Evolutionary conservation across 2,888 invertebrate species (phyloP).

Genomic region (Metopia argyrocephala): DNA sequence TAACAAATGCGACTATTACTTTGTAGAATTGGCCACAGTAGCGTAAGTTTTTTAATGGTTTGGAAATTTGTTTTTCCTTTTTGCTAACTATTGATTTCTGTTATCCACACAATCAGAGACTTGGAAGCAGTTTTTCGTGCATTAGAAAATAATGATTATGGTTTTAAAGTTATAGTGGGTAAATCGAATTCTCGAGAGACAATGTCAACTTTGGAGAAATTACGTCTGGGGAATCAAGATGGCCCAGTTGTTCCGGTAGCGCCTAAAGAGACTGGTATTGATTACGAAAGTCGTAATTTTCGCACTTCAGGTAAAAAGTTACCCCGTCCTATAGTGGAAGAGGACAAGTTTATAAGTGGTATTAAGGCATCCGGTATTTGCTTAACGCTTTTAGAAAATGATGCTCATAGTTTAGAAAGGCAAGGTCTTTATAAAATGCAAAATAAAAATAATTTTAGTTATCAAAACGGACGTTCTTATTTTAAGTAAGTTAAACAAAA

Average conservation of each 20-base stretch:
- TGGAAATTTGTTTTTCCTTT: not conserved
- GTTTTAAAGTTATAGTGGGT: slow-evolving; percentile 64
- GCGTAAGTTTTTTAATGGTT: slow-evolving; percentile 59
- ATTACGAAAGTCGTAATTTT: slow-evolving; percentile 66
- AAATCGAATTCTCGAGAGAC: slow-evolving; percentile 8
- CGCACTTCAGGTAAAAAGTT: slow-evolving; percentile 66
- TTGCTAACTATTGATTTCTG: not conserved
- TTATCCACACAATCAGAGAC: slow-evolving; percentile 66
- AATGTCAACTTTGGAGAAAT: not conserved
- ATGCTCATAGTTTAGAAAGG: slow-evolving; percentile 71
- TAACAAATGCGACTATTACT: slow-evolving; percentile 59
- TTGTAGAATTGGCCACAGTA: slow-evolving; percentile 64
- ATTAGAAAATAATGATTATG: slow-evolving; percentile 66
- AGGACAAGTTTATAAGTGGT: slow-evolving; percentile 30
- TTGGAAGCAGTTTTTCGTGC: slow-evolving; percentile 68
- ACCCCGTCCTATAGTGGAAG: slow-evolving; percentile 68
- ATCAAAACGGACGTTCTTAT: slow-evolving; percentile 69
- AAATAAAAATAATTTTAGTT: slow-evolving; percentile 65
- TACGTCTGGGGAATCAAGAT: slow-evolving; percentile 7
- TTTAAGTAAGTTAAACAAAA: slow-evolving; percentile 65
- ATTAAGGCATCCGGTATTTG: slow-evolving; percentile 62
- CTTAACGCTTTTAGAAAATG: slow-evolving; percentile 62
- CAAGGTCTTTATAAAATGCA: slow-evolving; percentile 59
- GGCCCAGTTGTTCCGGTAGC: slow-evolving; percentile 2
- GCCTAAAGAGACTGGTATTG: slow-evolving; percentile 51